A percentile compares a stretch with the other conserved stretches of the same genome.
phyloP scores from a whole-genome alignment of 2,888 invertebrate genomes.

The Zelleria hepariella region DNA sequence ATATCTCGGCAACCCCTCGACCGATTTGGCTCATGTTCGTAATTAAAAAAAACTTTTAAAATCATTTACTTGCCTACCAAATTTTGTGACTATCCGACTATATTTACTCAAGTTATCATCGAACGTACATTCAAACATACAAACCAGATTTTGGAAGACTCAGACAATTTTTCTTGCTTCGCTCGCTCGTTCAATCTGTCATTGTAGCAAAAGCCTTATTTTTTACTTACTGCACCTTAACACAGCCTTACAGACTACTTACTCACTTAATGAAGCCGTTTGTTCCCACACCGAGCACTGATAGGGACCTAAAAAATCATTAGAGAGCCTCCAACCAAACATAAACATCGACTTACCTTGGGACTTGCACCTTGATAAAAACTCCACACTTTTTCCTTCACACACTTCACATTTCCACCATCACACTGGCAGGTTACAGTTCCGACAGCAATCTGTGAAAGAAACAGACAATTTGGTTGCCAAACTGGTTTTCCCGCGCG shows the following conservation, averaged over 20 bases:
- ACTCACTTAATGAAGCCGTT: background rate
- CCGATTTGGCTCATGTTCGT: too few relatives aligned
- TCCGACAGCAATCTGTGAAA: background rate
- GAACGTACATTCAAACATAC: too few relatives aligned
- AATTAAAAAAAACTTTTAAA: too few relatives aligned
- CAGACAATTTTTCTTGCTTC: too few relatives aligned
- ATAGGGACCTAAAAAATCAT: background rate
- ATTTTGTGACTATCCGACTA: too few relatives aligned
- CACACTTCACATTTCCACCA: background rate
- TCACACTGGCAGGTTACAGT: background rate
- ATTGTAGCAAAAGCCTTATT: too few relatives aligned
- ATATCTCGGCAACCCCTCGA: too few relatives aligned
- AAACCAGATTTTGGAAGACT: too few relatives aligned
- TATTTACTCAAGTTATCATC: too few relatives aligned
- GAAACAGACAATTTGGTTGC: background rate
- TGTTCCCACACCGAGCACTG: background rate
- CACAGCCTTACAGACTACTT: background rate
- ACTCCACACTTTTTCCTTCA: background rate
- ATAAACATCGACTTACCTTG: slow-evolving; percentile 1
- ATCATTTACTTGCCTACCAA: too few relatives aligned
- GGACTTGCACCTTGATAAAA: background rate
- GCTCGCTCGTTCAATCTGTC: too few relatives aligned
- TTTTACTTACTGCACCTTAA: background rate
- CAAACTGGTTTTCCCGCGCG: slow-evolving; percentile 18
- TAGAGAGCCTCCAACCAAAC: background rate